Evolutionary conservation across 30 jellyfish, hydroid and myxozoan genomes (phyloP), one percentile per base, ranked within the genome.

Genomic region (Aurelia aurita): DNA sequence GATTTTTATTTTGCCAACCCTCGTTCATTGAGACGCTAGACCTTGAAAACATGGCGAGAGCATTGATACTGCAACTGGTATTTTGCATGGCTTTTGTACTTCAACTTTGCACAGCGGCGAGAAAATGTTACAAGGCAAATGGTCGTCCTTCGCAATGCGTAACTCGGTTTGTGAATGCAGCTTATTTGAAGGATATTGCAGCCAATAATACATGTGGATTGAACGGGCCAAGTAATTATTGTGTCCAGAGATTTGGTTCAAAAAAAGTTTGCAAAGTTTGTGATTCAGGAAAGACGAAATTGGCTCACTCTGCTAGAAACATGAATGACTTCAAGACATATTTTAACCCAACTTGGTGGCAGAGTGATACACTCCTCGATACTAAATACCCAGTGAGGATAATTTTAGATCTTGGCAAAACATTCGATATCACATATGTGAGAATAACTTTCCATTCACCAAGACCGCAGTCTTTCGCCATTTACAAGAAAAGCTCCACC

Each of bases 131-230:
- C 32, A 79, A 79, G 74, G 92, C 69, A 55, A 95, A 85, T 74
- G 97, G 97, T 1, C 25, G 82, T 59, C 91, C 95, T 0, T 91
- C 95, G 44, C 92, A 97, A 11, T 95, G 99, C 65, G 89, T 89
- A 96, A 98, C 98, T 25, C 98, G 68, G 57, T 95, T 95, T 66
- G 98, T 85, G 58, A 95, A 95, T 74, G 96, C 96, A 3, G 99
- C 99, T 25, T 95, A 51, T 73, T 44, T 68, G 80, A 89, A 82
- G 59, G 87, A 79, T 32, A 86, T 95, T 21, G 1, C 68, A 14
- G 97, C 99, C 1, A 95, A 86, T 81, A 95, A 85, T 66, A 95
- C 99, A 1, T 95, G 99, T 65, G 99, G 99, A 19, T 2, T 74
- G 85, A 60, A 76, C 35, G 74, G 55, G 47, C 96, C 96, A 21